Base-by-base conservation (phyloP, 2,113 vertebrate genomes). In the Proteles cristata region DNA sequence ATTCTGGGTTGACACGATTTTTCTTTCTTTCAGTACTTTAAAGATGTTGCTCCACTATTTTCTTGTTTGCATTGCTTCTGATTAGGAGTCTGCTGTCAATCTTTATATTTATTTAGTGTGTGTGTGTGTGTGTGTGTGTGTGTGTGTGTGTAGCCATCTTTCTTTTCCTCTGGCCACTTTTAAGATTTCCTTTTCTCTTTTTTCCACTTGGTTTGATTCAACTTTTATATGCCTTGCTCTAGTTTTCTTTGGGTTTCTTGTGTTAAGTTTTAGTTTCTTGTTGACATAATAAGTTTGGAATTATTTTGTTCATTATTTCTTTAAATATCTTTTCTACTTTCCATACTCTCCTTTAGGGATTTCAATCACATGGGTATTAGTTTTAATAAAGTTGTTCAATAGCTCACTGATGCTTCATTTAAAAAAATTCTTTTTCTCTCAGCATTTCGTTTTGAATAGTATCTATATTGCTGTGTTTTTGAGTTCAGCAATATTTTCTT, bases 381-480 rank as follows among this genome's bases (percentile, higher is more conserved):
- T 10, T 7, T 88, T 5, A 25, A 55, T 90, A 74, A 76, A 94
- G n/a, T 79, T 89, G 17, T 80, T 25, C 26, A 28, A 69, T 11
- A 88, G 33, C 23, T 86, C 39, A 55, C 7, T 5, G 45, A 58
- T 76, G 43, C 43, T 86, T 94, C 25, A 55, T 50, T 68, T 96
- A 43, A 39, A 10, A 77, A 82, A 83, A 31, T 95, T 21, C 0
- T 63, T 68, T 96, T 65, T 61, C 45, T 69, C 26, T 92, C 19
- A 63, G 26, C 17, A 90, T 88, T 94, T 93, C 11, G 79, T 63
- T 94, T 88, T 96, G 43, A 90, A 31, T 71, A 28, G 23, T 87
- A 87, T 90, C 45, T 97, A 16, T 76, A 21, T 76, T 74, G 19
- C 12, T 45, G 4, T 83, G 14, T 87, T 77, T 80, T 90, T 31